Percentiles rank a stretch among this genome's conserved stretches.
These are phyloP conservation scores for Molorchus minor DNA, from an alignment of 2,888 invertebrate genomes.

Conservation along the genomic window DNA sequence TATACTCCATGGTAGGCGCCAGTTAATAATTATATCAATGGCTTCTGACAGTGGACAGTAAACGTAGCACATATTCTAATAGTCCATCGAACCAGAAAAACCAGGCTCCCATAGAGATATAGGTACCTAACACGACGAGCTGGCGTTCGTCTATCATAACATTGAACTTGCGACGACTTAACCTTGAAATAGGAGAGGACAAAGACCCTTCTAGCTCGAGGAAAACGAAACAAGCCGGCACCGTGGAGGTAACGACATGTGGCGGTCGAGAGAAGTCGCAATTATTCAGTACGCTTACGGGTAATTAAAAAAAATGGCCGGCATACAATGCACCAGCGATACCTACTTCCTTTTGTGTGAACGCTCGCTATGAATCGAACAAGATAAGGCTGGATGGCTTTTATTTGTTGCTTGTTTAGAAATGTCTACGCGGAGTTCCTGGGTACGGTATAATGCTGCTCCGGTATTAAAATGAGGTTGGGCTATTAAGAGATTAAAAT, in stretches of 20 bases:
- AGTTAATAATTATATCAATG: too few species aligned
- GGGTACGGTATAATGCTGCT: too few species aligned
- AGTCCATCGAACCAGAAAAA: background rate
- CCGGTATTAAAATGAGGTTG: too few species aligned
- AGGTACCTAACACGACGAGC: slow-evolving; percentile 11
- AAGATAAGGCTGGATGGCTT: background rate
- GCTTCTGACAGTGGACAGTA: too few species aligned
- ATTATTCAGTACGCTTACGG: slow-evolving; percentile 3
- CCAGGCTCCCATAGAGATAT: too few species aligned
- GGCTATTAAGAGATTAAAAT: too few species aligned
- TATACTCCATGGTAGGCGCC: too few species aligned
- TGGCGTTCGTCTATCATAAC: slow-evolving; percentile 34
- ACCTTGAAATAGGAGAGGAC: slow-evolving; percentile 44
- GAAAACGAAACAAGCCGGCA: slow-evolving; percentile 12
- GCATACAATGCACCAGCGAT: background rate
- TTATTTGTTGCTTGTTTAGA: too few species aligned
- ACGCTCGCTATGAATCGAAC: slow-evolving; percentile 3
- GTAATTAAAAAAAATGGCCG: slow-evolving; percentile 4
- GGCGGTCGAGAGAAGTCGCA: slow-evolving; percentile 12
- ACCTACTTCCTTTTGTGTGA: slow-evolving; percentile 7
- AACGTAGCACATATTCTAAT: background rate
- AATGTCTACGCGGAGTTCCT: too few species aligned
- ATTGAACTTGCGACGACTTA: slow-evolving; percentile 42
- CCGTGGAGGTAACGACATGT: slow-evolving; percentile 18
- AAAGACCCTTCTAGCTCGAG: slow-evolving; percentile 38